Percentiles rank a stretch among this genome's conserved stretches.
phyloP scores from a whole-genome alignment of 2,113 vertebrate species.

The Aplodontia rufa region DNA sequence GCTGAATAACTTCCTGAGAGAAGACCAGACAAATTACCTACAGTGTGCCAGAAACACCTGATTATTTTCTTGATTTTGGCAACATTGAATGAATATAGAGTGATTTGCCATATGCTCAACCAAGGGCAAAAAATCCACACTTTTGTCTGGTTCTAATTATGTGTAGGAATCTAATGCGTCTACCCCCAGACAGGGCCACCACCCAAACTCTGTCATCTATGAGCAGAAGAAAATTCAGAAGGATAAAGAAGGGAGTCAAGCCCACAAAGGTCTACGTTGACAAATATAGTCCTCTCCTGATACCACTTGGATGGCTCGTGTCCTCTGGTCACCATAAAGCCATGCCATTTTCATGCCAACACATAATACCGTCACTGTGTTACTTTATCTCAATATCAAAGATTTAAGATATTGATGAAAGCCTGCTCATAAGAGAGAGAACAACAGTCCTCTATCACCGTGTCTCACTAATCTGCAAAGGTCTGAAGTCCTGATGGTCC shows the following conservation, averaged over 20 bases:
- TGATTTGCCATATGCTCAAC: neutral
- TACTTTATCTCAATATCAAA: neutral
- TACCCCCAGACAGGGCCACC: neutral
- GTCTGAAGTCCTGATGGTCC: neutral
- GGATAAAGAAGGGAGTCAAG: neutral
- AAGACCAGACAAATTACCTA: neutral
- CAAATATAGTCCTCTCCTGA: neutral
- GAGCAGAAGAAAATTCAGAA: neutral
- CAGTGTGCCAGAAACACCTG: neutral
- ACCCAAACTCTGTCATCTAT: neutral
- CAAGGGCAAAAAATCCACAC: neutral
- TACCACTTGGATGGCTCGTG: neutral
- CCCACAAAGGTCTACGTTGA: neutral
- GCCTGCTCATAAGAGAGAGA: neutral
- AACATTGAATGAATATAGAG: neutral
- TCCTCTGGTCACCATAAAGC: neutral
- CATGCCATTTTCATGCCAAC: neutral
- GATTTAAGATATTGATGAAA: neutral
- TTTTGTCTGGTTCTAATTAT: slow-evolving; percentile 51
- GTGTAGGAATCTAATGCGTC: neutral
- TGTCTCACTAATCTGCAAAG: neutral
- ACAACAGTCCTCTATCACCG: neutral
- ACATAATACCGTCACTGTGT: neutral
- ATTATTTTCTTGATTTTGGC: neutral
- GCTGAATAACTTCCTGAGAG: neutral